Evolutionary conservation across 2,888 invertebrate species (phyloP), one percentile per base, ranked within the genome.

Genomic region (Xanthostigma xanthostigma): DNA sequence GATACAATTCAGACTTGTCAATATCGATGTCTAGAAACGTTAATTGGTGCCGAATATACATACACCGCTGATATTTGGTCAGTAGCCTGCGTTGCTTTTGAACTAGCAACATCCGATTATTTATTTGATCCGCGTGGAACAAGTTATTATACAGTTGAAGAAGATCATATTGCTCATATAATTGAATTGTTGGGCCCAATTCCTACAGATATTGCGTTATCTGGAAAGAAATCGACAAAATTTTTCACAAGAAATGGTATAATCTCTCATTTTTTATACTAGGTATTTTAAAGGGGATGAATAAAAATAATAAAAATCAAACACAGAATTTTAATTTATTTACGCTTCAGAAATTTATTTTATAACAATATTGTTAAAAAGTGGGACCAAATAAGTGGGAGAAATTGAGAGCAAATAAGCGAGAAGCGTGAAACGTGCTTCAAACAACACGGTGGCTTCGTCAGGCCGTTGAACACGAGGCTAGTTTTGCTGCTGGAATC

Each of bases 1-100:
- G 83, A 86, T 63, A 85, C 87, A 60, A 89, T 89, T 54, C 88
- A 90, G 69, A 90, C 88, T 4, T 69, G 87, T 44, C 88, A 89
- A 66, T 90, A 89, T 64, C 73, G 87, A 53, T 80, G 83, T 53
- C 69, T 86, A 50, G 89, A 89, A 68, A 88, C 89, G 34, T 68
- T 86, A 39, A 66, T 86, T 42, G 87, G 86, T 41, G 79, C 84
- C 44, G 82, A 81, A 2, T 89, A 89, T 62, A 83, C 81, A 53
- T 74, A 81, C 51, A 79, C 85, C 44, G 87, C 88, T 44, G 89
- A 89, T 66, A 83, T 89, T 51, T 89, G 89, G 89, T 85, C 85
- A 55, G 80, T 84, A 10, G 89, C 88, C 11, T 89, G 88, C 64
- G 76, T 89, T 74, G 84, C 87, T 44, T 90, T 89, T 67, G 89